Evolutionary conservation across 1,140 invertebrate genomes (phyloP).

Genomic region (Ceratoteleas bidentatus): DNA sequence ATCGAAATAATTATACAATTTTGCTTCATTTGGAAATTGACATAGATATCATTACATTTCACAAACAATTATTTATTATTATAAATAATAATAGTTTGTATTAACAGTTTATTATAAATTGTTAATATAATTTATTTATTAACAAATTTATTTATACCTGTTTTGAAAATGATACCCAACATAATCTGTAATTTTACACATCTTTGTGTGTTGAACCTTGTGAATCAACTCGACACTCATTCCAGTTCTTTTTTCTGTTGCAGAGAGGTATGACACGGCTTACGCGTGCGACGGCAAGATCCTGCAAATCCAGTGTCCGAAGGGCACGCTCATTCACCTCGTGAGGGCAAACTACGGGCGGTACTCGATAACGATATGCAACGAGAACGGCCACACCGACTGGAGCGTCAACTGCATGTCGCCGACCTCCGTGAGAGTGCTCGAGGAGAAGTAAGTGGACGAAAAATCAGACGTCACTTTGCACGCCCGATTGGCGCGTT

Average conservation of each 20-base stretch:
- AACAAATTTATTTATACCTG: no score
- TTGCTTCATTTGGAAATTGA: no score
- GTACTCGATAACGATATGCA: constrained; percentile 97
- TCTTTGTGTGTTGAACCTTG: no score
- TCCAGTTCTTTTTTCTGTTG: constrained; percentile 65
- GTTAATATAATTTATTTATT: no score
- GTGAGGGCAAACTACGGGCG: constrained; percentile 97
- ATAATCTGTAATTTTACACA: no score
- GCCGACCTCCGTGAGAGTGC: constrained; percentile 88
- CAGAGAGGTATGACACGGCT: constrained; percentile 92
- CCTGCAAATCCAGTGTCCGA: constrained; percentile 92
- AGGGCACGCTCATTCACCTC: constrained; percentile 93
- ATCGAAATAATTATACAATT: no score
- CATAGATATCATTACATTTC: no score
- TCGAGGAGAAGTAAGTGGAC: constrained; percentile 87
- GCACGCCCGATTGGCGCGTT: constrained; percentile 52
- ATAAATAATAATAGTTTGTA: no score
- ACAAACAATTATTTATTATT: no score
- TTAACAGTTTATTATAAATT: no score
- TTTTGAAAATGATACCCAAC: no score
- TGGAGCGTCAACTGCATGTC: constrained; percentile 98
- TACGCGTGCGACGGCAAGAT: constrained; percentile 97
- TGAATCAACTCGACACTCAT: no score
- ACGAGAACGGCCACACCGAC: constrained; percentile 96
- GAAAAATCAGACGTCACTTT: constrained; percentile 57